phyloP scores from a whole-genome alignment of 2,113 vertebrate species.

The Rhagologus leucostigma region DNA sequence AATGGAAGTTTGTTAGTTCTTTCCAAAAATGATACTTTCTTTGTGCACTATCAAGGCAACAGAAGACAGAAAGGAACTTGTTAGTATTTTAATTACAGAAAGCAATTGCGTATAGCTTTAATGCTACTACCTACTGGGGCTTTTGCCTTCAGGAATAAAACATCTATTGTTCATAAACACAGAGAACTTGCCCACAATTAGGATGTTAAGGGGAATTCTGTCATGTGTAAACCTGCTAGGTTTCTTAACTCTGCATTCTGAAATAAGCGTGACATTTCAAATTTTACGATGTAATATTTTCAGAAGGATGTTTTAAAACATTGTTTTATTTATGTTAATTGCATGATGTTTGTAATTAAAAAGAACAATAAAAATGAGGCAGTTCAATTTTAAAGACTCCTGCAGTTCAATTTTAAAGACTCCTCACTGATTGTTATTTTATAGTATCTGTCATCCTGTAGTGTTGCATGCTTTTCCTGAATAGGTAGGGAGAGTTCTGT shows the following conservation, averaged over 20 bases:
- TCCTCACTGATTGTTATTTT: not conserved
- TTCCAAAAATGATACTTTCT: slow-evolving; percentile 6
- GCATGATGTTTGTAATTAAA: not conserved
- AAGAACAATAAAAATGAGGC: not conserved
- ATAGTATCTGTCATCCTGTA: not conserved
- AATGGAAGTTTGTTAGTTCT: slow-evolving; percentile 46
- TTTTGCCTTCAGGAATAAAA: not conserved
- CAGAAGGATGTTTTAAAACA: not conserved
- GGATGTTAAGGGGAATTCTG: not conserved
- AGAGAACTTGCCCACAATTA: not conserved
- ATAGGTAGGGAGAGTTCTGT: not conserved
- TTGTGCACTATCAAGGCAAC: not conserved
- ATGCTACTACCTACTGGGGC: not conserved
- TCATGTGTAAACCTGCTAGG: not conserved
- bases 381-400: not conserved
- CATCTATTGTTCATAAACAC: not conserved
- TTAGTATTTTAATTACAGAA: slow-evolving; percentile 9
- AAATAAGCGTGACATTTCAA: not conserved
- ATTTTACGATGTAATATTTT: not conserved
- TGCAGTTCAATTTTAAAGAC: not conserved
- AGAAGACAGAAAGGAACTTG: not conserved
- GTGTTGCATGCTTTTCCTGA: not conserved
- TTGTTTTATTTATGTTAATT: not conserved
- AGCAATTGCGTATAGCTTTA: not conserved
- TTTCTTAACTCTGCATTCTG: not conserved